Base-by-base conservation (phyloP, 92 coral and sea anemone genomes). In the Siderastrea siderea region DNA sequence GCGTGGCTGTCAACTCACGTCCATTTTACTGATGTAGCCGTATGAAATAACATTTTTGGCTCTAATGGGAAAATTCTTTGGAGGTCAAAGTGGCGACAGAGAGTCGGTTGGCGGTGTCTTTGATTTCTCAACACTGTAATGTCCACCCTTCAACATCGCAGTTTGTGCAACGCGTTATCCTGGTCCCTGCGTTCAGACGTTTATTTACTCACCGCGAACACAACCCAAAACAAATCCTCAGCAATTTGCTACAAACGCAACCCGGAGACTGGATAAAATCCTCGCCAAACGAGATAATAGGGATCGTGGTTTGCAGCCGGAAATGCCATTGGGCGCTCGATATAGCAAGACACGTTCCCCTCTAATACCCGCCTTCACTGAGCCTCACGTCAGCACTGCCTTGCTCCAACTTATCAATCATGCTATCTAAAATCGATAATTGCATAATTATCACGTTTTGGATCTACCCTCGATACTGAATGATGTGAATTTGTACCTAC, bases 31-130 rank as follows among this genome's bases (percentile, higher is more conserved):
- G 52, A 72, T 59, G 72, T 62, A 83, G 26, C 73, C 73, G 87
- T 72, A 88, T 74, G 81, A 92, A 84, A 88, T 80, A 85, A 82
- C 91, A 87, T 92, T 93, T 93, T 91, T 96, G 94, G 93, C 90
- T 91, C 85, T 93, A 85, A 94, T 92, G 86, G 91, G 80, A 92
- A 95, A 95, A 98, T 98, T 96, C 99, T 96, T 98, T 86, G 92
- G 87, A 87, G 99, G 99, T 98, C 99, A 93, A 77, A 76, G 79
- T 90, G 99, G 99, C 99, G 99, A 96, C 99, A 88, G 62, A 53
- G 68, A 92, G 99, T 92, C 99, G 97, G 91, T 75, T 71, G 98
- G 87, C 99, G 99, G 99, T 94, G 11, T 89, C 98, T 98, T 98
- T 98, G 99, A 90, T 88, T 77, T 71, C 78, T 91, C 78, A 91